Evolutionary conservation across 2,113 vertebrate species (phyloP).

Genomic region (Cyanocitta stelleri): DNA sequence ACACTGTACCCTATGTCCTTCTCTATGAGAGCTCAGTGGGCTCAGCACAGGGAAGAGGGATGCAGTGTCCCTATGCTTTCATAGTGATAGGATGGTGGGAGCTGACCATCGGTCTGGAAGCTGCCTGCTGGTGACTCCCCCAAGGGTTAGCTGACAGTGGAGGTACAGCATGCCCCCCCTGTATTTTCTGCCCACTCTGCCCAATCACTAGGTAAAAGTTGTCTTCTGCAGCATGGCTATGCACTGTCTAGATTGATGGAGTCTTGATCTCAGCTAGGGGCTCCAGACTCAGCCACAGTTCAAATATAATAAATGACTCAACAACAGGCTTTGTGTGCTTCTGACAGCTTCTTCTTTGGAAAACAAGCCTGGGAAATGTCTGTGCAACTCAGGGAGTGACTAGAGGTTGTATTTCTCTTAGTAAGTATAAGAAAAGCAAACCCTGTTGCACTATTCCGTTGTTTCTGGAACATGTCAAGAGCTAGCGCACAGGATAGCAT

Average conservation of each 20-base stretch:
- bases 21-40: neutral
- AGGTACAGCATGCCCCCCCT: fast-evolving
- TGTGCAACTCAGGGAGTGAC: neutral
- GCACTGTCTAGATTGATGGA: neutral
- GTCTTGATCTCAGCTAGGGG: neutral
- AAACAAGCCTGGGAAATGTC: neutral
- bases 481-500: neutral
- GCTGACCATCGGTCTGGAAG: neutral
- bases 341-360: neutral
- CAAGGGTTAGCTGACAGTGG: neutral
- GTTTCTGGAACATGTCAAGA: neutral
- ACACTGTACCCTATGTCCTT: neutral
- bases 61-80: neutral
- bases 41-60: neutral
- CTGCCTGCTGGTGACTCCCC: neutral
- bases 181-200: neutral
- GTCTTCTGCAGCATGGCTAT: neutral
- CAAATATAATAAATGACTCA: neutral
- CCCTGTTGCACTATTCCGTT: neutral
- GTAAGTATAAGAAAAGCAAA: neutral
- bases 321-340: neutral
- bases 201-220: neutral
- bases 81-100: fast-evolving
- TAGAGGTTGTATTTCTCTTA: neutral
- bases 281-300: neutral